Conservation (phyloP, 2,113 vertebrate species). For the Syngnathus scovelli region DNA sequence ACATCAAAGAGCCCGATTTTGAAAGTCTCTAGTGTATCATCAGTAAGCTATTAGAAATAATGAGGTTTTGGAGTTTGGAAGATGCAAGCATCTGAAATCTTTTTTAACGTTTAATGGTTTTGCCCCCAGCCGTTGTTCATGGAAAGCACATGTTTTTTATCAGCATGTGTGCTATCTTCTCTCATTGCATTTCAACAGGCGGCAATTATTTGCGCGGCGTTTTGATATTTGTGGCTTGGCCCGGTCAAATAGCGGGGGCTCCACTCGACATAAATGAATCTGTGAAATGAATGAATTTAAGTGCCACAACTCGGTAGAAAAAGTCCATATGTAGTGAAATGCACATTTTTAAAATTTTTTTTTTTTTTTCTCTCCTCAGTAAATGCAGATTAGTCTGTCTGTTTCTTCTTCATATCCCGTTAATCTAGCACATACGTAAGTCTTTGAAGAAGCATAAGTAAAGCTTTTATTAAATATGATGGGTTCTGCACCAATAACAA, state of each 20-base stretch:
- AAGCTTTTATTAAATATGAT: slow-evolving; percentile 37
- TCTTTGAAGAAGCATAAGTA: slow-evolving; percentile 7
- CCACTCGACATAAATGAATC: no score
- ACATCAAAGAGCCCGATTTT: not conserved
- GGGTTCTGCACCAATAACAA: slow-evolving; percentile 17
- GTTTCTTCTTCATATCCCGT: not conserved
- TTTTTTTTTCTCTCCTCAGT: slow-evolving; percentile 20
- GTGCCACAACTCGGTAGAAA: slow-evolving; percentile 45
- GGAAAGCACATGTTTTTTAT: no score
- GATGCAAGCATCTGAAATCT: not conserved
- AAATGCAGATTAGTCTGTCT: slow-evolving; percentile 15
- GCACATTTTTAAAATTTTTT: not conserved
- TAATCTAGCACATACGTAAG: not conserved
- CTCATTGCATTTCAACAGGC: no score
- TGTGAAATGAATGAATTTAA: slow-evolving; percentile 18
- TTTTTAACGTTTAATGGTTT: no score
- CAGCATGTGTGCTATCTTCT: no score
- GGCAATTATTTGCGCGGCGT: no score
- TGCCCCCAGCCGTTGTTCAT: no score
- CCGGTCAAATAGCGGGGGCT: no score
- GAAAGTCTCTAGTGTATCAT: not conserved
- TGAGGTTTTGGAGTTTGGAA: not conserved
- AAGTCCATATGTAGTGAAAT: slow-evolving; percentile 16
- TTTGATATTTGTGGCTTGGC: no score
- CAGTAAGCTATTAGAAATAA: not conserved